Percentiles rank a stretch among this genome's conserved stretches.
Conservation (phyloP, 2,888 invertebrate genomes). For the Aelia acuminata region DNA sequence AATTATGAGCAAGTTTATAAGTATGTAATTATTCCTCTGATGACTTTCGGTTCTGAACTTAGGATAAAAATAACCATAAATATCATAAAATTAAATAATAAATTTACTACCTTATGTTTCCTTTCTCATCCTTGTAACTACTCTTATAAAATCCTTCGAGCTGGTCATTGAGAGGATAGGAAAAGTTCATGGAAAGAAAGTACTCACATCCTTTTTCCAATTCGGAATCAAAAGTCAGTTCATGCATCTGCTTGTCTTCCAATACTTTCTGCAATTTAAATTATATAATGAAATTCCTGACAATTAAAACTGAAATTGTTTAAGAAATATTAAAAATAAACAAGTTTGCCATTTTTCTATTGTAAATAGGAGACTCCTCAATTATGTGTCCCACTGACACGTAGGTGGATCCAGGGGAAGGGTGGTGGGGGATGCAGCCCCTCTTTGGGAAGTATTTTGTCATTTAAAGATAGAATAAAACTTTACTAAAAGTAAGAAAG, state of each 20-base stretch:
- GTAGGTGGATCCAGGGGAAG: no score
- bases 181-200: conserved; percentile 75
- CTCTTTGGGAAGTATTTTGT: no score
- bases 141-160: conserved; percentile 81
- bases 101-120: conserved; percentile 29
- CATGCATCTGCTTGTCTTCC: conserved; percentile 60
- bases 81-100: no score
- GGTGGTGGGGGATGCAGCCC: no score
- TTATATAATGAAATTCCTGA: background rate
- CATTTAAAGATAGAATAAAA: no score
- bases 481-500: no score
- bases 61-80: background rate
- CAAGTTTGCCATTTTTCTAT: background rate
- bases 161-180: conserved; percentile 75
- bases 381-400: no score
- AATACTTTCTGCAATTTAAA: background rate
- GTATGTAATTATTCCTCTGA: background rate
- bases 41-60: background rate
- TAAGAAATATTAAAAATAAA: background rate
- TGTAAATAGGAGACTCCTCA: no score
- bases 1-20: background rate
- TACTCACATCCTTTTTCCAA: conserved; percentile 71
- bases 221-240: conserved; percentile 57
- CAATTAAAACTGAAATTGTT: background rate
- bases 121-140: conserved; percentile 73